Evolutionary conservation across 2,797 vertebrate genomes (phyloP).

Genomic region (Crenichthys baileyi): DNA sequence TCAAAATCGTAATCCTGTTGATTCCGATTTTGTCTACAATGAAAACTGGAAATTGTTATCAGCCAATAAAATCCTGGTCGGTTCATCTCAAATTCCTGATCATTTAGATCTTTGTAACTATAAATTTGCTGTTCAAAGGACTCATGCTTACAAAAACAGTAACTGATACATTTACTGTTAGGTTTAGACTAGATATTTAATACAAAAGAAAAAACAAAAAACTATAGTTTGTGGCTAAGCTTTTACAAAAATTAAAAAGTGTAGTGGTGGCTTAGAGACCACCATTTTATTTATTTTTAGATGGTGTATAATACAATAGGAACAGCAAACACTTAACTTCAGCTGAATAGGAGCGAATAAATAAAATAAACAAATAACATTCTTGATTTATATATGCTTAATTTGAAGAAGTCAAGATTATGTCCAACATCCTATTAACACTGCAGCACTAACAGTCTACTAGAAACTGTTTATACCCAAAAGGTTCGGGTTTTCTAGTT

Average conservation of each 20-base stretch:
- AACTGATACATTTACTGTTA: neutral
- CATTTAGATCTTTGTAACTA: neutral
- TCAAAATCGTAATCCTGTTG: too few species aligned
- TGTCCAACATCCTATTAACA: neutral
- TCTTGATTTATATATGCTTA: neutral
- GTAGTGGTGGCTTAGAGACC: too few species aligned
- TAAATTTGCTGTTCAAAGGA: too few species aligned
- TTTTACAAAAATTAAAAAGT: neutral
- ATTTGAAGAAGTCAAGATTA: neutral
- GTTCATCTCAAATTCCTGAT: neutral
- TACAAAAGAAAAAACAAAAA: neutral
- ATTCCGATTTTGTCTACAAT: too few species aligned
- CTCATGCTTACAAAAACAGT: neutral
- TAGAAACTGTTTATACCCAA: slow-evolving; percentile 13
- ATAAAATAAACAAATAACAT: too few species aligned
- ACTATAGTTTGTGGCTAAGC: neutral
- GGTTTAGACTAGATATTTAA: neutral
- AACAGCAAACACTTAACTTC: neutral
- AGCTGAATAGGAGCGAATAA: neutral
- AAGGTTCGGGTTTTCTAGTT: slow-evolving; percentile 46
- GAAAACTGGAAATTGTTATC: too few species aligned
- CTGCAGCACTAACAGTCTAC: neutral
- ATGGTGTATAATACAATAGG: neutral
- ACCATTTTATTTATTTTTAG: too few species aligned
- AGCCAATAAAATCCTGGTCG: too few species aligned